phyloP scores from a whole-genome alignment of 1,140 invertebrate species.

The Macrocentrus cingulum region DNA sequence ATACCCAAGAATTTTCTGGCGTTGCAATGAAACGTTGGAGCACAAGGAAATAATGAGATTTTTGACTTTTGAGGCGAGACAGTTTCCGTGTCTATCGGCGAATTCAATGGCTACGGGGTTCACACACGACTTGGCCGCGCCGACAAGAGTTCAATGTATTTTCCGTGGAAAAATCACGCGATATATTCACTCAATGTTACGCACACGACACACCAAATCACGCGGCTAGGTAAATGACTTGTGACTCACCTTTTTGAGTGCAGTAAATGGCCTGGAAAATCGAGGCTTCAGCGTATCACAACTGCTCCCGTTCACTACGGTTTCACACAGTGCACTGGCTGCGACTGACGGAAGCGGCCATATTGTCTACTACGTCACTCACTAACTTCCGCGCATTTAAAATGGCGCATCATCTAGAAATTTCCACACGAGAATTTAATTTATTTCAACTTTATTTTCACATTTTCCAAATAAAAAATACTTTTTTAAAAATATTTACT shows the following conservation, averaged over 20 bases:
- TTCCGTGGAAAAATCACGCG: conserved; percentile 28
- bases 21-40: too few relatives aligned
- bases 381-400: conserved; percentile 47
- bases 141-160: conserved; percentile 15
- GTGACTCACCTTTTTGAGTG: conserved; percentile 52
- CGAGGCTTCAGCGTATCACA: conserved; percentile 53
- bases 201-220: conserved; percentile 1
- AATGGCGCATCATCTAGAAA: conserved; percentile 34
- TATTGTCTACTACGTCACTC: conserved; percentile 32
- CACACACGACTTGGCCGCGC: conserved; percentile 35
- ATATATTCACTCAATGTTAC: background rate
- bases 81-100: conserved; percentile 12
- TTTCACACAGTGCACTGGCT: conserved; percentile 55
- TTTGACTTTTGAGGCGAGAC: background rate
- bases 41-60: too few relatives aligned
- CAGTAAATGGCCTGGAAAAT: conserved; percentile 53
- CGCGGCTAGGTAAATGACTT: conserved; percentile 11
- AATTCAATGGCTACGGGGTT: conserved; percentile 43
- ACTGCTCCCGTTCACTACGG: conserved; percentile 54
- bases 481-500: too few relatives aligned
- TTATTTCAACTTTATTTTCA: too few relatives aligned
- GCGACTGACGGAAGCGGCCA: conserved; percentile 53
- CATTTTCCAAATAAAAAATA: too few relatives aligned
- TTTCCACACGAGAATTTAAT: too few relatives aligned
- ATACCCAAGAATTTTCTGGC: too few relatives aligned